Conservation (phyloP, 2,888 invertebrate species). For the Charanyca ferruginea region DNA sequence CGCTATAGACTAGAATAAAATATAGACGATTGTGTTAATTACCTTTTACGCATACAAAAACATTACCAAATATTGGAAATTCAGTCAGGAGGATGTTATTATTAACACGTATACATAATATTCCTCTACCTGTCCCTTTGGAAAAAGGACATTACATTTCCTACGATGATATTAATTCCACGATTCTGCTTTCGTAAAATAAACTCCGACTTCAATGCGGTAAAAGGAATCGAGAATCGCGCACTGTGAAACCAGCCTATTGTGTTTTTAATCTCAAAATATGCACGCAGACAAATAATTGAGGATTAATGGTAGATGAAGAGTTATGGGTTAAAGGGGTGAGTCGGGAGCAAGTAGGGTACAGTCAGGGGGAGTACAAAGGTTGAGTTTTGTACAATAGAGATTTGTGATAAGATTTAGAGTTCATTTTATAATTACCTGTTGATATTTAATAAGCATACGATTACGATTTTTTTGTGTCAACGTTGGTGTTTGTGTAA, state of each 20-base stretch:
- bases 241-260: constrained; percentile 31
- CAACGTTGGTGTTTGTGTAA: too few species aligned
- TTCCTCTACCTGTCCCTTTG: too few species aligned
- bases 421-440: not conserved
- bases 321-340: constrained; percentile 46
- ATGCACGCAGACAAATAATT: constrained; percentile 62
- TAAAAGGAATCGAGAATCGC: constrained; percentile 23
- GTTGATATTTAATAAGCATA: not conserved
- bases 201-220: constrained; percentile 8
- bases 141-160: not conserved
- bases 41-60: too few species aligned
- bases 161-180: constrained; percentile 6
- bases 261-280: constrained; percentile 55
- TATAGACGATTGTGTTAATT: too few species aligned
- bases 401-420: constrained; percentile 16
- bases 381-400: constrained; percentile 13
- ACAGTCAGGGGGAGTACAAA: constrained; percentile 14
- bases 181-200: constrained; percentile 10
- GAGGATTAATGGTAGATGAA: constrained; percentile 59
- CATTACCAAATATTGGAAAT: too few species aligned
- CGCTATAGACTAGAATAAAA: too few species aligned
- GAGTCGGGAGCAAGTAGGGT: constrained; percentile 15
- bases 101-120: too few species aligned
- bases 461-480: not conserved
- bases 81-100: too few species aligned